Conservation (phyloP, 2,113 vertebrate species). For the Petrocephalus zakoni region DNA sequence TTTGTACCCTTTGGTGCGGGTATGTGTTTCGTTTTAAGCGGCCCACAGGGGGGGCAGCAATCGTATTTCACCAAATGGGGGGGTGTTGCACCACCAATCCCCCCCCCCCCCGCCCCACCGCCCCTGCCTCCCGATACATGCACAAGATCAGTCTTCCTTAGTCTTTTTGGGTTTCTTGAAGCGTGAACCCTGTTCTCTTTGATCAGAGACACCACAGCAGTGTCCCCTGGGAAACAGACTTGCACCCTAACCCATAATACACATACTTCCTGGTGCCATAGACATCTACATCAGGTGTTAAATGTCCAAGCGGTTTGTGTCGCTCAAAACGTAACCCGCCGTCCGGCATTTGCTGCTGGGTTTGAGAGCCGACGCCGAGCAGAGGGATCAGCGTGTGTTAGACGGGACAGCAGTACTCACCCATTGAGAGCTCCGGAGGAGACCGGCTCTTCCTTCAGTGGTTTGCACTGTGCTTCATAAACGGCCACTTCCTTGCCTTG, state of each 20-base stretch:
- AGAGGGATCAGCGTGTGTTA: not conserved
- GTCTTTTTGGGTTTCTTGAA: not conserved
- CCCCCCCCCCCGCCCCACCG: too few relatives aligned
- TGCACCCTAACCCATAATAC: not conserved
- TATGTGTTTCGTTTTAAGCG: too few relatives aligned
- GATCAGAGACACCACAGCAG: not conserved
- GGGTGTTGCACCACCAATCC: too few relatives aligned
- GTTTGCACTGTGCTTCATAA: slow-evolving; percentile 18
- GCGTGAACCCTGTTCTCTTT: not conserved
- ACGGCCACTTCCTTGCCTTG: slow-evolving; percentile 35
- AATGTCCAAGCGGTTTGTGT: not conserved
- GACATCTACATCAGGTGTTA: not conserved
- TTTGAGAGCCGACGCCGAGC: not conserved
- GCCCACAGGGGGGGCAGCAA: too few relatives aligned
- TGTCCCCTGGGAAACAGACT: not conserved
- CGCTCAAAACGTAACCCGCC: not conserved
- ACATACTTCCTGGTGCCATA: not conserved
- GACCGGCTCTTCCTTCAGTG: slow-evolving; percentile 10
- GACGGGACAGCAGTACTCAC: slow-evolving; percentile 26
- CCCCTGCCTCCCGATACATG: too few relatives aligned
- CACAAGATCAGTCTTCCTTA: not conserved
- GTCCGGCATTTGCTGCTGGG: not conserved
- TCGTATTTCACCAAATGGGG: too few relatives aligned
- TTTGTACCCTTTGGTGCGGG: too few relatives aligned
- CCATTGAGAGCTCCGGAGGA: slow-evolving; percentile 33